A percentile compares a stretch with the other conserved stretches of the same genome.
These are phyloP conservation scores for Neosilurus mollespiculum DNA, from an alignment of 2,797 vertebrate species.

Conservation along the genomic window DNA sequence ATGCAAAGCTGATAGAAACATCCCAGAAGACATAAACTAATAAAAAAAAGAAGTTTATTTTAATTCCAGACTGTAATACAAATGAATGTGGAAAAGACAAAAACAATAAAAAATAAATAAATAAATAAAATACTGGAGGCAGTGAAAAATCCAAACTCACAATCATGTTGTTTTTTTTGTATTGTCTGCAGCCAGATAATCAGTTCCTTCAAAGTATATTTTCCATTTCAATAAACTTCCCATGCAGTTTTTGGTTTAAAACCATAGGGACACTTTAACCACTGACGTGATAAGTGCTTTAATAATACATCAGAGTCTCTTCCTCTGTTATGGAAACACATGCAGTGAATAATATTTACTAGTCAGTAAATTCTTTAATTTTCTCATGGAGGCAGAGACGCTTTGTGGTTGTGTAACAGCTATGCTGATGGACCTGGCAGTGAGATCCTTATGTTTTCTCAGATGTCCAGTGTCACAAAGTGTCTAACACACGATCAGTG, in stretches of 20 bases:
- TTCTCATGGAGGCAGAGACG: neutral
- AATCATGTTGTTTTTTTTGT: neutral
- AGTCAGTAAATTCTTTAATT: neutral
- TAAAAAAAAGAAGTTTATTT: neutral
- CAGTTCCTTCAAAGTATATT: neutral
- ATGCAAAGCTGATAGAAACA: neutral
- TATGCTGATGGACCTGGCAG: neutral
- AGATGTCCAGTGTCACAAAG: neutral
- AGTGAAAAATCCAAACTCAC: neutral
- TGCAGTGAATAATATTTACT: constrained; percentile 8
- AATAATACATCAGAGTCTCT: constrained; percentile 1
- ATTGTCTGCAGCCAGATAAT: neutral
- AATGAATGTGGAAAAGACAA: neutral
- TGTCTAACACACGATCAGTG: neutral
- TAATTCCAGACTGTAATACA: neutral
- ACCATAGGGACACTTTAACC: neutral
- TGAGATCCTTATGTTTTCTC: neutral
- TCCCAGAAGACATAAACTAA: neutral
- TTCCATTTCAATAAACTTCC: neutral
- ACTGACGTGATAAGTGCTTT: constrained; percentile 6
- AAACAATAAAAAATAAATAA: neutral
- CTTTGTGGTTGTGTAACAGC: neutral
- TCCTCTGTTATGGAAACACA: constrained; percentile 3
- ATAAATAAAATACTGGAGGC: too few relatives aligned
- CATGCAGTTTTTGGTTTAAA: neutral